phyloP scores from a whole-genome alignment of 2,113 vertebrate genomes.

The Mirounga angustirostris region DNA sequence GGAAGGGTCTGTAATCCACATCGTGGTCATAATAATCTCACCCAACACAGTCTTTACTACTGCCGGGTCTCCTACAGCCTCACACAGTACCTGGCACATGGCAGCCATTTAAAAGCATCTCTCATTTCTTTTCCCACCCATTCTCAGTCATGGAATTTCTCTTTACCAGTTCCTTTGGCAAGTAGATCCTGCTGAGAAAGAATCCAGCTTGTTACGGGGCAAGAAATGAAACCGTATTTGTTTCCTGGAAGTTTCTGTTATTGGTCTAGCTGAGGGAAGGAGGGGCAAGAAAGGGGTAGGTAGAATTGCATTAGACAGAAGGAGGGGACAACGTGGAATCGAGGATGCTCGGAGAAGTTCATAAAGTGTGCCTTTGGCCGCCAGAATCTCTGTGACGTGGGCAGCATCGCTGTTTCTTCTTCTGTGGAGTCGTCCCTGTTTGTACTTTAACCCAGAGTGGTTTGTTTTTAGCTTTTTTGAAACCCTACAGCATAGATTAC shows the following conservation, averaged over 20 bases:
- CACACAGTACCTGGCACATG: neutral
- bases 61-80: neutral
- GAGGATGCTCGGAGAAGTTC: neutral
- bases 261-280: constrained; percentile 12
- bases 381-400: neutral
- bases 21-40: neutral
- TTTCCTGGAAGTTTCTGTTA: constrained; percentile 22
- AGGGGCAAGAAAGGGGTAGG: neutral
- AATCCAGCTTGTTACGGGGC: neutral
- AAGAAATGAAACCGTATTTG: neutral
- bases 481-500: neutral
- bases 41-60: neutral
- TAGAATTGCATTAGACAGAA: neutral
- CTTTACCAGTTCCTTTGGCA: constrained; percentile 60
- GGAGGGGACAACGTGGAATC: neutral
- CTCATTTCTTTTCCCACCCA: neutral
- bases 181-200: neutral
- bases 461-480: neutral
- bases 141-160: neutral
- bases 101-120: neutral
- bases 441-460: neutral
- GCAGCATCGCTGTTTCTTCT: neutral
- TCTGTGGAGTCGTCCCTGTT: neutral
- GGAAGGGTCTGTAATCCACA: neutral
- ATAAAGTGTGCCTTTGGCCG: neutral